Evolutionary conservation across 2,888 invertebrate genomes (phyloP).

Genomic region (Zonitis immaculata): DNA sequence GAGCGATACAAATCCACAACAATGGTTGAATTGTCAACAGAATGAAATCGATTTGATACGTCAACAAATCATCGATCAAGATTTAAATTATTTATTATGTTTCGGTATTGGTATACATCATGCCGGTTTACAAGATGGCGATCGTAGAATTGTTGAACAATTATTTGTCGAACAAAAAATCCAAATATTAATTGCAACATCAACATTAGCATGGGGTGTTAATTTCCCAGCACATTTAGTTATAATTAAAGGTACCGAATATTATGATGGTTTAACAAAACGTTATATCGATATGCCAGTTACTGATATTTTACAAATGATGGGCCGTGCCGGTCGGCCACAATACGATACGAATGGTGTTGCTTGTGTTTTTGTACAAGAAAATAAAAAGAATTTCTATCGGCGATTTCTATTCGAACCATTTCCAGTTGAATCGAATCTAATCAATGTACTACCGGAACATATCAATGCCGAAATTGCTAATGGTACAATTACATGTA

Average conservation of each 20-base stretch:
- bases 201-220: conserved; percentile 98
- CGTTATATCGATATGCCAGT: conserved; percentile 99
- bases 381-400: conserved; percentile 97
- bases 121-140: conserved; percentile 91
- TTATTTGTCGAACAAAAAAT: conserved; percentile 93
- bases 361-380: conserved; percentile 86
- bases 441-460: conserved; percentile 87
- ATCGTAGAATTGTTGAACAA: conserved; percentile 88
- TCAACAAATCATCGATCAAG: conserved; percentile 71
- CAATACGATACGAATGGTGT: conserved; percentile 93
- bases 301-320: conserved; percentile 99
- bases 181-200: conserved; percentile 93
- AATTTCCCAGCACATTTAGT: conserved; percentile 98
- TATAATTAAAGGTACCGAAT: conserved; percentile 94
- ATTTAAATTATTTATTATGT: conserved; percentile 86
- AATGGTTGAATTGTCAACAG: conserved; percentile 88
- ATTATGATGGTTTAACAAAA: conserved; percentile 93
- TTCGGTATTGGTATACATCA: conserved; percentile 99
- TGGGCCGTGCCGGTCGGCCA: conserved; percentile 97
- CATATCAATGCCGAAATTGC: conserved; percentile 97
- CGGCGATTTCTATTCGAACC: conserved; percentile 99
- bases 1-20: conserved; percentile 88
- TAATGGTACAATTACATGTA: conserved; percentile 89
- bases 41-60: conserved; percentile 78
- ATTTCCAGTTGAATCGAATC: conserved; percentile 96